Base-by-base conservation (phyloP, 2,888 invertebrate genomes). In the Cordilura impudica region DNA sequence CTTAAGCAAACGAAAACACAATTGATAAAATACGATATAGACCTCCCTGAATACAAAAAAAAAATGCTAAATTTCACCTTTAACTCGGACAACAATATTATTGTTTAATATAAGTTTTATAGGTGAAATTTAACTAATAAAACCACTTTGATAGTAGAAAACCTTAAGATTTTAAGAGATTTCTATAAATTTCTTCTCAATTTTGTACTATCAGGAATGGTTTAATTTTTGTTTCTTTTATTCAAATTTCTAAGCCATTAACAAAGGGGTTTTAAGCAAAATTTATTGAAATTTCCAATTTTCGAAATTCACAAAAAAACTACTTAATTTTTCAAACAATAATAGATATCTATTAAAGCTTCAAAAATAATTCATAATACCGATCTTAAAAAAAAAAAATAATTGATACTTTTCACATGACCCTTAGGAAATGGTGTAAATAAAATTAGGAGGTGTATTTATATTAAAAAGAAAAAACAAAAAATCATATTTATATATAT, bases 381-480 rank as follows among this genome's bases (percentile, higher is more conserved):
- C n/a, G n/a, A n/a, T n/a, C n/a, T n/a, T n/a, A n/a, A n/a, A n/a
- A n/a, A n/a, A n/a, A n/a, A n/a, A n/a, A n/a, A n/a, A n/a, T n/a
- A n/a, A n/a, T 6, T 1, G 12, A 10, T 10, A 31, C 8, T 31
- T 31, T 6, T 2, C 10, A 31, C 8, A 31, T 31, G 2, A 31
- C 31, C 10, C 1, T 31, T 31, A 31, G 12, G n/a, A 31, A 31
- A 31, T 31, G 10, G 31, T 31, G 10, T 10, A 31, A 31, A 31
- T 31, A 10, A 6, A 10, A 31, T 2, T 1, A 10, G 72, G 66
- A 73, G 78, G 69, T 76, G 76, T 74, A 69, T 82, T 82, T 82
- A 39, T n/a, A n/a, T n/a, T n/a, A n/a, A n/a, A n/a, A n/a, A n/a
- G 31, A 31, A 79, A 76, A 76, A 61, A 54, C 23, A 58, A 35